Percentiles rank a stretch among this genome's conserved stretches.
These are phyloP conservation scores for Epirrhoe tristata DNA, from an alignment of 2,888 invertebrate genomes.

Conservation along the genomic window DNA sequence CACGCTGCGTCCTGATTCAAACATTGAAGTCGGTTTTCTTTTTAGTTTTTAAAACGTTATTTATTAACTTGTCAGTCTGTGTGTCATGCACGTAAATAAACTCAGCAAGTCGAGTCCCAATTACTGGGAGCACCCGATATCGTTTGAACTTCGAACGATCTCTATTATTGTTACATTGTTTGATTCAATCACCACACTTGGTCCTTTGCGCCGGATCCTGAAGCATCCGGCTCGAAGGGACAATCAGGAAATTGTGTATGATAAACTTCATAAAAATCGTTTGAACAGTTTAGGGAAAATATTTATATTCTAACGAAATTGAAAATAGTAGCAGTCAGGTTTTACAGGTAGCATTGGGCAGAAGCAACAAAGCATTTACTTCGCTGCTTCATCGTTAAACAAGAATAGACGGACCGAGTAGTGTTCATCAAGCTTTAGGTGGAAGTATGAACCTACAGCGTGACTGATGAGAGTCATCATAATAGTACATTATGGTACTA, in stretches of 20 bases:
- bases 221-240: constrained; percentile 10
- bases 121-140: constrained; percentile 23
- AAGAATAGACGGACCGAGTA: constrained; percentile 20
- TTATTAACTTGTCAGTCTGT: constrained; percentile 1
- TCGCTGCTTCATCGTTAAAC: constrained; percentile 25
- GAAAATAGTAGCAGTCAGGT: no score
- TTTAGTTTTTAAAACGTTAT: no score
- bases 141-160: constrained; percentile 19
- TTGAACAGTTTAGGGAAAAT: background rate
- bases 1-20: no score
- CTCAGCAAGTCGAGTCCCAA: constrained; percentile 10
- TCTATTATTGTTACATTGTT: constrained; percentile 16
- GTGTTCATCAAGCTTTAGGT: constrained; percentile 1
- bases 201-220: constrained; percentile 6
- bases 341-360: constrained; percentile 4
- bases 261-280: no score
- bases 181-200: constrained; percentile 13
- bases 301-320: background rate
- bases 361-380: constrained; percentile 10
- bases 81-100: constrained; percentile 11
- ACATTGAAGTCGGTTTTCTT: no score
- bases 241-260: background rate
- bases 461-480: no score
- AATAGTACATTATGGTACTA: no score
- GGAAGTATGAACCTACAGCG: constrained; percentile 3